Base-by-base conservation (phyloP, 2,888 invertebrate genomes). In the Cheilosia vernalis region DNA sequence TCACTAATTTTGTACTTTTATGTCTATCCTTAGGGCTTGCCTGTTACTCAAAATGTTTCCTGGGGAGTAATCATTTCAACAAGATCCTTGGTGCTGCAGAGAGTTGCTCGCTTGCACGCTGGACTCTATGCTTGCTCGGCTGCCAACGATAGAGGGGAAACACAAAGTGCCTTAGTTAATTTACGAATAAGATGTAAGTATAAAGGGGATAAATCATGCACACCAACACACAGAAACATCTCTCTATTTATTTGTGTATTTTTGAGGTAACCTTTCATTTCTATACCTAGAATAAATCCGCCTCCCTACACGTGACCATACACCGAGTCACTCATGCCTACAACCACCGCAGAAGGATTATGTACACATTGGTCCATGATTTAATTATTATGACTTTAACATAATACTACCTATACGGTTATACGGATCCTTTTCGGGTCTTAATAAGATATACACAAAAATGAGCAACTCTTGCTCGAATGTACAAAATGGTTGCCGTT, bases 41-140 rank as follows among this genome's bases (percentile, higher is more conserved):
- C 95, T 88, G 95, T 97, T 78, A 94, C 94, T 87, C 97, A 97
- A 92, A 97, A 97, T 92, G 94, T 96, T 91, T 95, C 96, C 51
- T 95, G 96, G 72, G 97, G 97, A 73, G 94, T 97, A 88, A 97
- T 97, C 89, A 95, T 97, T 90, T 97, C 97, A 92, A 96, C 97
- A 86, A 96, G 97, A 92, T 97, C 97, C 76, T 93, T 97, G 88
- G 97, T 97, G 70, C 94, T 97, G 72, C 97, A 97, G 92, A 95
- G 95, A 88, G 96, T 97, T 89, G 95, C 95, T 40, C 94, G 97
- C 73, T 95, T 95, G 89, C 96, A 97, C 89, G 96, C 96, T 83
- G 97, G 97, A 5, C 95, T 95, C 89, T 97, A 97, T 92, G 95
- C 96, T 81, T 97, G 97, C 90, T 93, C 95, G 76, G 97, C 97